Evolutionary conservation across 1,140 invertebrate genomes (phyloP).

Genomic region (Geopemphigus sp.): DNA sequence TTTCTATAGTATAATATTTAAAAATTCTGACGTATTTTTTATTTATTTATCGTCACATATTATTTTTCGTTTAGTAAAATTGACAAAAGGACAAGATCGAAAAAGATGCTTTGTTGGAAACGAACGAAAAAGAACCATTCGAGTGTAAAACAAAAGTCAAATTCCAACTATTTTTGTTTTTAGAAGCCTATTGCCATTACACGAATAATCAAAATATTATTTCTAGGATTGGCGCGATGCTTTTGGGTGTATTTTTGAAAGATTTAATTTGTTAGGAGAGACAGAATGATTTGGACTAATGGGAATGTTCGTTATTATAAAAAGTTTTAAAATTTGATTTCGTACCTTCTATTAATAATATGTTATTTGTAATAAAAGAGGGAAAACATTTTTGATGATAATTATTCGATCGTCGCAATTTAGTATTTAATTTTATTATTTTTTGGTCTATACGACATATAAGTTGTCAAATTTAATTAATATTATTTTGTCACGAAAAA

Average conservation of each 20-base stretch:
- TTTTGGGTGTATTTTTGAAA: not conserved
- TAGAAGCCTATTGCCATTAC: slow-evolving; percentile 16
- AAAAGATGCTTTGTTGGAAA: not conserved
- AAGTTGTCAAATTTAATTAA: not conserved
- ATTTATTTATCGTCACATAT: not conserved
- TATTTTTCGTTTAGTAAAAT: slow-evolving; percentile 22
- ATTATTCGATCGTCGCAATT: not conserved
- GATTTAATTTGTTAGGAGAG: not conserved
- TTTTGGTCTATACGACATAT: not conserved
- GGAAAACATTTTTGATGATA: not conserved
- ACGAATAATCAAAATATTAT: slow-evolving; percentile 28
- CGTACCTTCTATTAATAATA: not conserved
- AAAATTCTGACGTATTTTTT: not conserved
- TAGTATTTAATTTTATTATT: not conserved
- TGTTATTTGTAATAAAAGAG: slow-evolving; percentile 2
- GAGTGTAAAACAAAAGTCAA: not conserved
- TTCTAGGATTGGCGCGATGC: not conserved
- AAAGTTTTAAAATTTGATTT: slow-evolving; percentile 16
- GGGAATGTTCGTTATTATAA: slow-evolving; percentile 20
- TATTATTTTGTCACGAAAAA: not conserved
- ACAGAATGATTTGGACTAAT: slow-evolving; percentile 13
- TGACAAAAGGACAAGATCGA: not conserved
- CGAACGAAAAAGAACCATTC: not conserved
- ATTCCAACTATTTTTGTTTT: slow-evolving; percentile 11
- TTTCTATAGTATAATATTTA: not conserved